phyloP scores from a whole-genome alignment of 2,888 invertebrate genomes.

The Clanis bilineata region DNA sequence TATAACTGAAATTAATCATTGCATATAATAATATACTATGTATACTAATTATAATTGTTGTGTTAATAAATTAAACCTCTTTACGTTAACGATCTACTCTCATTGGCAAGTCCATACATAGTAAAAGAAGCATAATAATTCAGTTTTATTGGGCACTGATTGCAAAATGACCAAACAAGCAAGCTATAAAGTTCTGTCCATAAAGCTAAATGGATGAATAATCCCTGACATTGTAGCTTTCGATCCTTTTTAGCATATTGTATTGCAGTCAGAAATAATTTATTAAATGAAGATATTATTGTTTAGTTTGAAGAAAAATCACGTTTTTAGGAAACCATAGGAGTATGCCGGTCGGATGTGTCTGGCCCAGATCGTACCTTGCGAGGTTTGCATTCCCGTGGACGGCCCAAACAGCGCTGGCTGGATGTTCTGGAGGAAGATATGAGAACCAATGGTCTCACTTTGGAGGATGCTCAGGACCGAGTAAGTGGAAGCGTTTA shows the following conservation, averaged over 20 bases:
- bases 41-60: not conserved
- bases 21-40: not conserved
- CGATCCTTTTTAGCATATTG: slow-evolving; percentile 21
- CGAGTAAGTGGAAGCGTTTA: too few species aligned
- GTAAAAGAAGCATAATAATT: slow-evolving; percentile 61
- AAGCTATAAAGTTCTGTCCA: slow-evolving; percentile 65
- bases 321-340: too few species aligned
- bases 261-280: not conserved
- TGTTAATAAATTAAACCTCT: slow-evolving; percentile 18
- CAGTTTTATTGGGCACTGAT: slow-evolving; percentile 68
- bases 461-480: too few species aligned
- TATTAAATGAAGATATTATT: not conserved
- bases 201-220: slow-evolving; percentile 41
- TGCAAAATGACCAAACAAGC: slow-evolving; percentile 67
- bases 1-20: not conserved
- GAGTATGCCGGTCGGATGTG: too few species aligned
- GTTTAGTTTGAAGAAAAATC: too few species aligned
- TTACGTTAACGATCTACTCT: slow-evolving; percentile 23
- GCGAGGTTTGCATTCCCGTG: too few species aligned
- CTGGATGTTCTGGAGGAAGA: too few species aligned
- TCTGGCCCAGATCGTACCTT: too few species aligned
- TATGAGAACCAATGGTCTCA: too few species aligned
- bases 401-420: too few species aligned
- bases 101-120: slow-evolving; percentile 51
- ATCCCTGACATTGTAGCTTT: slow-evolving; percentile 54